These are phyloP conservation scores for Aplidium turbinatum DNA, from an alignment of 23 tunicate species.

Conservation along the genomic window DNA sequence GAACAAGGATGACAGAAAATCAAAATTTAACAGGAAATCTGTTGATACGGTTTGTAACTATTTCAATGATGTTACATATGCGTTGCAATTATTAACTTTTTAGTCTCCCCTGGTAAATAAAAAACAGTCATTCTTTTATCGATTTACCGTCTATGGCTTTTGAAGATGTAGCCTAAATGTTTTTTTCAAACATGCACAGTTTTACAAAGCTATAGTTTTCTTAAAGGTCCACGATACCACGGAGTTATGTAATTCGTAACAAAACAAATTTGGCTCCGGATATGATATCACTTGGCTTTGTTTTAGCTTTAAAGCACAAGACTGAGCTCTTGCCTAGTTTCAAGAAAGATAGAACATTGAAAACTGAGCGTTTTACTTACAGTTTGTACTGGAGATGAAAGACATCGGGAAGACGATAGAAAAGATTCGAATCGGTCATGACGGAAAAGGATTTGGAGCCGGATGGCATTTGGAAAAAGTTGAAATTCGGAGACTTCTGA, in stretches of 20 bases:
- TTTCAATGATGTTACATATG: too few species aligned
- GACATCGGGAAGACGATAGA: constrained; percentile 93
- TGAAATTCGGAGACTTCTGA: constrained; percentile 75
- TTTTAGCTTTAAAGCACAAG: too few species aligned
- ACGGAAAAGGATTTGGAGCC: constrained; percentile 90
- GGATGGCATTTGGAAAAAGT: constrained; percentile 99
- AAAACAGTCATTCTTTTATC: too few species aligned
- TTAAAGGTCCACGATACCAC: too few species aligned
- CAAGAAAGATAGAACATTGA: neutral
- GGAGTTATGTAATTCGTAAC: neutral
- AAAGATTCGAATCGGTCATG: constrained; percentile 92
- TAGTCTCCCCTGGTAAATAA: too few species aligned
- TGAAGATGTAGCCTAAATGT: too few species aligned
- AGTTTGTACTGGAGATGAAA: constrained; percentile 90
- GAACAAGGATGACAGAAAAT: constrained; percentile 87
- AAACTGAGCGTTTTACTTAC: constrained; percentile 25
- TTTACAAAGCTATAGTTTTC: too few species aligned
- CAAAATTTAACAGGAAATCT: constrained; percentile 71
- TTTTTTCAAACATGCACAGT: too few species aligned
- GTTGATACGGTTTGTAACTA: constrained; percentile 73
- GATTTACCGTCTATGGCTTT: too few species aligned
- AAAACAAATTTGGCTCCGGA: constrained; percentile 1
- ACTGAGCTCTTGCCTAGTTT: too few species aligned
- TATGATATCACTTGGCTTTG: neutral
- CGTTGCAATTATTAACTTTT: too few species aligned